Base-by-base conservation (phyloP, 1,140 invertebrate genomes). In the Kradibia gibbosae region DNA sequence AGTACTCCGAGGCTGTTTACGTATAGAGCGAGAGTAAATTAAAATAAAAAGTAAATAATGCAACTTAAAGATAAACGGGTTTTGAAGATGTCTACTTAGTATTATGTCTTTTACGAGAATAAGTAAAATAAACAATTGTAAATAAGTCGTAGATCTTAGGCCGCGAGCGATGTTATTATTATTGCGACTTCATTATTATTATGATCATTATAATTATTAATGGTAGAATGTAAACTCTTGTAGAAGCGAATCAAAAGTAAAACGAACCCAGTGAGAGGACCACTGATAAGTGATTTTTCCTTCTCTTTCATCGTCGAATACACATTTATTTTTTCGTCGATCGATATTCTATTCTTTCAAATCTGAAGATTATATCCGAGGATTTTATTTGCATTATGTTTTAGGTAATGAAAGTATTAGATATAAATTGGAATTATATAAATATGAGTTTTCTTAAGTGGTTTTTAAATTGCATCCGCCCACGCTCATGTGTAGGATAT, bases 141-240 rank as follows among this genome's bases (percentile, higher is more conserved):
- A 79, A 83, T 83, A 83, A 83, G 82, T 83, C 82, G 82, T 83
- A 83, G 78, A 83, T 83, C 28, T 75, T 83, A 80, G 81, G 22
- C 36, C 67, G 75, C 76, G 76, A 78, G 60, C 76, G 81, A 82
- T 74, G 81, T 82, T 78, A 78, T 78, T 73, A 81, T 77, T 82
- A 73, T 73, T 78, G 74, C 34, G 17, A 76, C 60, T 82, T 55
- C 34, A 39, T 50, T 73, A 50, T 74, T 42, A 72, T 60, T 67
- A 60, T 77, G 31, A 72, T 81, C 50, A 60, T 72, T 55, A 80
- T 73, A 31, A 55, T 81, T 25, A 70, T 53, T 31, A 70, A 73
- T 45, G 34, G 62, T 70, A 81, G 72, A 81, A 70, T 67, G 39
- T 81, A 76, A 39, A 78, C 48, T 74, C 39, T 74, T 79, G 67